phyloP scores from a whole-genome alignment of 2,888 invertebrate species.

The Stomorhina lunata region DNA sequence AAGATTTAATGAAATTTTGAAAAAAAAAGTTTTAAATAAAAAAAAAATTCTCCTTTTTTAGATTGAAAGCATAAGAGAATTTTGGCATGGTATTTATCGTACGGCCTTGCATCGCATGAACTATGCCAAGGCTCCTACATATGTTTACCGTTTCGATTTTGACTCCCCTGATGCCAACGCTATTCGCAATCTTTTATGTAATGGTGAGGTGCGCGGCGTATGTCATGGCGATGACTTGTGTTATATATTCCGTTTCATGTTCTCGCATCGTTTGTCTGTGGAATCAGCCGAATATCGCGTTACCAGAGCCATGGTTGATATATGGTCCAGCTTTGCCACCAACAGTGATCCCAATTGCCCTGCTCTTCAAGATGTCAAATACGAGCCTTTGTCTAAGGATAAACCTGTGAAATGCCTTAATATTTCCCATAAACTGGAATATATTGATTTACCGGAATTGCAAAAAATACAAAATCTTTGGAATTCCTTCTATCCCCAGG shows the following conservation, averaged over 20 bases:
- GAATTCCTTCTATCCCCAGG: conserved; percentile 74
- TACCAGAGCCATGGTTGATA: conserved; percentile 73
- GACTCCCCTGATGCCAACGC: conserved; percentile 75
- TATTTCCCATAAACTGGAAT: conserved; percentile 72
- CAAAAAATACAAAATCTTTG: conserved; percentile 73
- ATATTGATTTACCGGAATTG: conserved; percentile 73
- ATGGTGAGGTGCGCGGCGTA: conserved; percentile 73
- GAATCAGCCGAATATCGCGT: conserved; percentile 72
- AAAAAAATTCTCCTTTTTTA: conserved; percentile 32
- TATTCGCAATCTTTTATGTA: conserved; percentile 75
- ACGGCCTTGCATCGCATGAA: conserved; percentile 72
- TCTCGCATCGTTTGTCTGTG: conserved; percentile 70
- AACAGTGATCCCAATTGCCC: conserved; percentile 75
- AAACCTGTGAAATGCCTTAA: conserved; percentile 73
- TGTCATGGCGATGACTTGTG: conserved; percentile 78
- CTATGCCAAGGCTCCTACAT: conserved; percentile 74
- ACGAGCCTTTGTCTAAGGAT: conserved; percentile 69
- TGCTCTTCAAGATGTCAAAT: conserved; percentile 68
- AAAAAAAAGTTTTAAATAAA: neutral
- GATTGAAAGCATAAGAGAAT: conserved; percentile 74
- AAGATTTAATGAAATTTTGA: neutral
- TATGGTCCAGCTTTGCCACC: conserved; percentile 77
- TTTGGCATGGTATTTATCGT: conserved; percentile 78
- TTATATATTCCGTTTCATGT: conserved; percentile 76
- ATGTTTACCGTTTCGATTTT: conserved; percentile 78